phyloP scores from a whole-genome alignment of 2,888 invertebrate species.

The Lasioglossum calceatum region DNA sequence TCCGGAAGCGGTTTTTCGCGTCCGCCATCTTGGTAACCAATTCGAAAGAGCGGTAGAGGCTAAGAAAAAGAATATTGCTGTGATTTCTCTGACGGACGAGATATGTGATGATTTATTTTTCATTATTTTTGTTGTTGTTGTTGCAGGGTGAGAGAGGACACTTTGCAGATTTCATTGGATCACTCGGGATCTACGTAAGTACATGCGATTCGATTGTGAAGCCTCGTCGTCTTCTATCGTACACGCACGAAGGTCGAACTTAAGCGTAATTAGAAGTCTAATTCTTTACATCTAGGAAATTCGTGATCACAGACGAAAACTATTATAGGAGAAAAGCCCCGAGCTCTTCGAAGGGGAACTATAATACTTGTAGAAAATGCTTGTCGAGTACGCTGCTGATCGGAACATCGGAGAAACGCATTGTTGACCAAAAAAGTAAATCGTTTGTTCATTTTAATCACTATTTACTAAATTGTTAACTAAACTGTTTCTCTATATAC shows the following conservation, averaged over 20 bases:
- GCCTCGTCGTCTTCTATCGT: conserved; percentile 20
- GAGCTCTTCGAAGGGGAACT: neutral
- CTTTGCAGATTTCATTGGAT: conserved; percentile 26
- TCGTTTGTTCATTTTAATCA: neutral
- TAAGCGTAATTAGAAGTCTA: conserved; percentile 25
- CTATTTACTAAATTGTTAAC: too few relatives aligned
- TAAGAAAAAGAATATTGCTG: conserved; percentile 32
- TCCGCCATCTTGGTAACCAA: neutral
- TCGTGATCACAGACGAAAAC: conserved; percentile 44
- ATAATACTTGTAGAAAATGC: conserved; percentile 16
- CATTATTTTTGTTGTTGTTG: conserved; percentile 13
- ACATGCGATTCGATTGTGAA: conserved; percentile 24
- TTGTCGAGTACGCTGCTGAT: neutral
- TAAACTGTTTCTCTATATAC: neutral
- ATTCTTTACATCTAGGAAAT: conserved; percentile 31
- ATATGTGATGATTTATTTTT: conserved; percentile 50
- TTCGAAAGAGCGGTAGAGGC: conserved; percentile 16
- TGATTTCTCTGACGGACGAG: conserved; percentile 36
- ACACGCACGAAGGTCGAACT: conserved; percentile 25
- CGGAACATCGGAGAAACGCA: neutral
- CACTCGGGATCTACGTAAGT: conserved; percentile 29
- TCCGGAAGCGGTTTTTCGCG: neutral
- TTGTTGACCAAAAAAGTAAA: neutral
- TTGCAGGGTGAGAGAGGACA: conserved; percentile 23
- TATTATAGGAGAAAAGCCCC: conserved; percentile 1